These are phyloP conservation scores for Eristalinus aeneus DNA, from an alignment of 2,888 invertebrate species.

Conservation along the genomic window DNA sequence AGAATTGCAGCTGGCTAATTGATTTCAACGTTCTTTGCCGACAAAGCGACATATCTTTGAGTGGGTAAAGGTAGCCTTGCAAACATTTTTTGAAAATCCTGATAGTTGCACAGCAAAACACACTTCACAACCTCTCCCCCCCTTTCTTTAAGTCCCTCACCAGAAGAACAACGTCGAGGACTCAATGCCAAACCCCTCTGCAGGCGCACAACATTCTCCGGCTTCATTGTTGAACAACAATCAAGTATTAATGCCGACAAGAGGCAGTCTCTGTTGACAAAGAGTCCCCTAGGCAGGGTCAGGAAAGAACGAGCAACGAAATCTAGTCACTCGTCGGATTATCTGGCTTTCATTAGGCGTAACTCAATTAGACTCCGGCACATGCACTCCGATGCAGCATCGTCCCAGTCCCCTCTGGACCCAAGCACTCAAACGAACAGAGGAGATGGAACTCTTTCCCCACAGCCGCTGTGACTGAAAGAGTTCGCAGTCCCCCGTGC, in stretches of 20 bases:
- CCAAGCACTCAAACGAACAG: not conserved
- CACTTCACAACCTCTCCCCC: too few species aligned
- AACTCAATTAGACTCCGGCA: conserved; percentile 78
- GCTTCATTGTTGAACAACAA: conserved; percentile 15
- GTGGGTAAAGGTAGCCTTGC: too few species aligned
- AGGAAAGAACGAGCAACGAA: conserved; percentile 10
- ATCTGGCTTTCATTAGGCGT: conserved; percentile 78
- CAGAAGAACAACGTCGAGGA: too few species aligned
- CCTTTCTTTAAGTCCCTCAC: too few species aligned
- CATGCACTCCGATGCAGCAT: not conserved
- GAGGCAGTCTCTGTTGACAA: not conserved
- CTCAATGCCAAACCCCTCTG: not conserved
- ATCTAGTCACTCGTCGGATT: conserved; percentile 55
- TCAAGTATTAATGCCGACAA: conserved; percentile 18
- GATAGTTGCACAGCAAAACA: too few species aligned
- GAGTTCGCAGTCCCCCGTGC: not conserved
- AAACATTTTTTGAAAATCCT: too few species aligned
- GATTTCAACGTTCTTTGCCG: too few species aligned
- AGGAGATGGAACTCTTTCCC: not conserved
- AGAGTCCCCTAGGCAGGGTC: not conserved
- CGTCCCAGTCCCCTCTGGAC: conserved; percentile 13
- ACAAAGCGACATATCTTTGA: too few species aligned
- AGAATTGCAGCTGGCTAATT: too few species aligned
- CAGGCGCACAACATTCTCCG: not conserved
- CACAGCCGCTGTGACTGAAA: conserved; percentile 20